These are phyloP conservation scores for Pelecanus crispus DNA, from an alignment of 2,113 vertebrate species.

Conservation along the genomic window DNA sequence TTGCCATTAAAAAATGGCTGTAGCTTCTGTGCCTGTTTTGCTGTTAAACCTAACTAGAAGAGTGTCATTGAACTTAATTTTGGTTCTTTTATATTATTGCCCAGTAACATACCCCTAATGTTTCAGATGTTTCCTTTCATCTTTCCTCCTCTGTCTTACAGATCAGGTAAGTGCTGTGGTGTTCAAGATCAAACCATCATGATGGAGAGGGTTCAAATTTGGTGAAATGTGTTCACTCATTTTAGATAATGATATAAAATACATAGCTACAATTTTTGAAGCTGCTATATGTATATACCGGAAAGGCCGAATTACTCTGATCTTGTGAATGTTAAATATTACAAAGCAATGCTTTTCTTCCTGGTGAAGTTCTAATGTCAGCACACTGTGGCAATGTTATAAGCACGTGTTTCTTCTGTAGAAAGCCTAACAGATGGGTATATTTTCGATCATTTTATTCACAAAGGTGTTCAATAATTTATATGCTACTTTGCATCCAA, in stretches of 20 bases:
- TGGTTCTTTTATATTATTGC: neutral
- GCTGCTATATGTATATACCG: neutral
- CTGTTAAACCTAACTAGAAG: neutral
- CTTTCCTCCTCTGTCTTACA: neutral
- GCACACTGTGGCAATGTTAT: neutral
- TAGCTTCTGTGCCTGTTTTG: neutral
- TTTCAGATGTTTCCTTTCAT: neutral
- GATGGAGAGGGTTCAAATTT: neutral
- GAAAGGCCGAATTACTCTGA: neutral
- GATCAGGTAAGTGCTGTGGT: neutral
- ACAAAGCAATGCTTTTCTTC: neutral
- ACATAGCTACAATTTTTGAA: neutral
- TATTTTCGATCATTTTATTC: neutral
- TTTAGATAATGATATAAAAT: neutral
- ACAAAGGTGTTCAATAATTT: slow-evolving; percentile 8
- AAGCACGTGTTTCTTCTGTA: neutral
- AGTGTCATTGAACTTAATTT: neutral
- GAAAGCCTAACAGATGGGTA: neutral
- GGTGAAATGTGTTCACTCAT: neutral
- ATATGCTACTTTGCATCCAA: neutral
- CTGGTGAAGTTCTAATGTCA: neutral
- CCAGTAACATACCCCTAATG: neutral
- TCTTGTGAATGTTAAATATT: neutral
- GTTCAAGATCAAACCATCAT: neutral
- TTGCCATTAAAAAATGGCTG: neutral